Conservation (phyloP, 2,888 invertebrate genomes). For the Limnephilus lunatus region DNA sequence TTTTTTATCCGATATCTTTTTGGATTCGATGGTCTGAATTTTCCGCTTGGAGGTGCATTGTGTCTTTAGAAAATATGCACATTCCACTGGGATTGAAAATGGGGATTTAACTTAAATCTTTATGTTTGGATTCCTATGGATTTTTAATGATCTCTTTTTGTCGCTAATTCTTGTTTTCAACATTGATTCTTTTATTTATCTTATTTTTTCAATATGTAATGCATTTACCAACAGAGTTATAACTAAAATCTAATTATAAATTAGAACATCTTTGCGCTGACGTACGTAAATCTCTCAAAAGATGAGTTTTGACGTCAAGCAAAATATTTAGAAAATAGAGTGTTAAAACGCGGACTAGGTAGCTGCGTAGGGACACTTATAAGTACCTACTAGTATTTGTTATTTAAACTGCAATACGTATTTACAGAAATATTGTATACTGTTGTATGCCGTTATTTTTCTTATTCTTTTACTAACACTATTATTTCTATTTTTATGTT, state of each 20-base stretch:
- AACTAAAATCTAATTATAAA: background rate
- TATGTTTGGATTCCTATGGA: background rate
- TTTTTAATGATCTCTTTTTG: background rate
- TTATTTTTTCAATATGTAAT: too few species aligned
- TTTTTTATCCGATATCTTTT: conserved; percentile 40
- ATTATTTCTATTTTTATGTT: too few species aligned
- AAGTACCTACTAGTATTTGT: too few species aligned
- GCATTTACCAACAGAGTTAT: background rate
- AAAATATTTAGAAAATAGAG: background rate
- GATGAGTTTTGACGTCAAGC: background rate
- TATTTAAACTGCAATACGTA: too few species aligned
- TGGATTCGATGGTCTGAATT: conserved; percentile 37
- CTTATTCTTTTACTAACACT: too few species aligned
- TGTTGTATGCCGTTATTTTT: too few species aligned
- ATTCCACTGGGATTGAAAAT: background rate
- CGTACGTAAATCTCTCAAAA: background rate
- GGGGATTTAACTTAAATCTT: background rate
- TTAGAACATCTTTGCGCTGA: background rate
- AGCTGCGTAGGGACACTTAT: background rate
- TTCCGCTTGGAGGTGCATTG: conserved; percentile 30
- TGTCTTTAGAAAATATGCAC: background rate
- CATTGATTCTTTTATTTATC: background rate
- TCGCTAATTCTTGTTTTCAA: background rate
- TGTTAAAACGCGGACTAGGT: background rate
- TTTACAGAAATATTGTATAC: too few species aligned